Base-by-base conservation (phyloP, 2,113 vertebrate genomes). In the Grus americana region DNA sequence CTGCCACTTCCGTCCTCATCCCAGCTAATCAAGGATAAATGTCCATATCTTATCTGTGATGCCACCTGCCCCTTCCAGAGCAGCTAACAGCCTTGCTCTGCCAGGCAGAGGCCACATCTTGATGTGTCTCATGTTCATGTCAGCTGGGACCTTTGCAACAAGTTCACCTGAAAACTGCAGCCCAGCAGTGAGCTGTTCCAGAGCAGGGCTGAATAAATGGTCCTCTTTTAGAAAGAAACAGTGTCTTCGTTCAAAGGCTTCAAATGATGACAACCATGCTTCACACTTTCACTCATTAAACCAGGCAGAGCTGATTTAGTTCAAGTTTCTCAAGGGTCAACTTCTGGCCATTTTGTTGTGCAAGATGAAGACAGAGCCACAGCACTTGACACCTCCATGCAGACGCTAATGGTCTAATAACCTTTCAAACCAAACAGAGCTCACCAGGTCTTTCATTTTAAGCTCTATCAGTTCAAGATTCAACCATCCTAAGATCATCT, bases 11-110 rank as follows among this genome's bases (percentile, higher is more conserved):
- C 29, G 36, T 55, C 68, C 47, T 34, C 89, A 63, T 42, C 87
- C 52, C 73, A 42, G 79, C 42, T 88, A 84, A 91, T 85, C 90
- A 62, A 80, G 75, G 67, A 88, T 79, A 83, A 94, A 76, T 15
- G 32, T 57, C 67, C 54, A 10, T 1, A 9, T 46, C 52, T 61
- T 38, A 72, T 36, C 82, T 57, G 66, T 47, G 38, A 79, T 81
- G 81, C 88, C 86, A 71, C 74, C 79, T 86, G 42, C 44, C 34
- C 71, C 65, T 79, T 75, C 57, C 42, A 46, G 38, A 40, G 29
- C 1, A 63, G 93, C 49, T 10, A 52, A 29, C 3, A 81, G 80
- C 90, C 50, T 44, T 38, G 46, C 24, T 71, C 42, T 65, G 47
- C 52, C 18, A 17, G 23, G n/a, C 36, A 61, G 13, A n/a, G 19